Evolutionary conservation across 1,140 invertebrate species (phyloP), one percentile per base, ranked within the genome.

Genomic region (Zaprionus camerounensis): DNA sequence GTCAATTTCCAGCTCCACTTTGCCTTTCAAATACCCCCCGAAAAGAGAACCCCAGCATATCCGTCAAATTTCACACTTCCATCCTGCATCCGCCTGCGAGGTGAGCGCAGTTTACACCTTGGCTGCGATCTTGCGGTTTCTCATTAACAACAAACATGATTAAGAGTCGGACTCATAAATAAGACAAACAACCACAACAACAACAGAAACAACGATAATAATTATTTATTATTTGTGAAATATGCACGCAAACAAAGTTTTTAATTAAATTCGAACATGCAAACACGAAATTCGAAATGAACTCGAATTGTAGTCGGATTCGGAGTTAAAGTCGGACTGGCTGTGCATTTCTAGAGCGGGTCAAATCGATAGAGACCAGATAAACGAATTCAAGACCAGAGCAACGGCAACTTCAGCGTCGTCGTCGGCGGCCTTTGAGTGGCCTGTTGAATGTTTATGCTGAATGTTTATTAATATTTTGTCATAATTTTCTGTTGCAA

Each of bases 191-290:
- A 88, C 73, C 41, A 51, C 53, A 20, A 56, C 53, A 80, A 63
- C 41, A 61, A 34, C n/a, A 57, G 38, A 12, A 55, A 53, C 66
- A 59, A 70, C 58, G 74, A 77, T 69, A 78, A 84, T 90, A 87
- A 81, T 84, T 83, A 87, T 87, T 87, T 84, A 88, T 87, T 87
- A 90, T 87, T 87, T 87, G 83, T 87, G 84, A 87, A 88, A 87
- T 84, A 90, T 87, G 85, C 84, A 87, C 85, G 84, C 84, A 90
- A 87, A 77, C 69, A 64, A 70, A 74, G 56, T 81, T 88, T 87
- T 87, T 87, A 87, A 87, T 87, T 87, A 87, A 87, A 87, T 88
- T 90, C 85, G 84, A 88, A 87, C 84, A 87, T 87, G 84, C 84
- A 87, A 81, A 81, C 84, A 78, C 56, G 56, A 36, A 58, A 9